phyloP scores from a whole-genome alignment of 1,140 invertebrate genomes.

The Cotesia glomerata region DNA sequence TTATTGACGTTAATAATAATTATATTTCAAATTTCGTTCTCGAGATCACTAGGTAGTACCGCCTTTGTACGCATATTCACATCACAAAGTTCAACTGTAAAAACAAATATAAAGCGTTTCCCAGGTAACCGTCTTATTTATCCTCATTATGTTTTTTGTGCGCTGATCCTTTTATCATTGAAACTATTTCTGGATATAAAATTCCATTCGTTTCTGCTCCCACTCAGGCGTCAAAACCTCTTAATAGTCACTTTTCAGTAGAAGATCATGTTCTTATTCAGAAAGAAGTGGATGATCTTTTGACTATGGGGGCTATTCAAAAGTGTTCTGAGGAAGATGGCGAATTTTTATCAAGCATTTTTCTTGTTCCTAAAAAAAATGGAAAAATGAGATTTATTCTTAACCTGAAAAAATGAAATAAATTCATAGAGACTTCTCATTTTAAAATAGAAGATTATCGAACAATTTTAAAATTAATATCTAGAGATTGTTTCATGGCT shows the following conservation, averaged over 20 bases:
- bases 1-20: too few relatives aligned
- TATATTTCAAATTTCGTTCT: too few relatives aligned
- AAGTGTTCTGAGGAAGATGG: constrained; percentile 9
- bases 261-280: background rate
- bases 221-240: background rate
- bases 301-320: constrained; percentile 4
- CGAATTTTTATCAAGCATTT: constrained; percentile 37
- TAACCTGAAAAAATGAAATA: constrained; percentile 40
- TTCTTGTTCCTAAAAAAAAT: constrained; percentile 38
- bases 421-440: constrained; percentile 34
- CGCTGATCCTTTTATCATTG: constrained; percentile 26
- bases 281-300: constrained; percentile 7
- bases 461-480: constrained; percentile 36
- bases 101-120: too few relatives aligned
- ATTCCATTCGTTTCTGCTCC: constrained; percentile 28
- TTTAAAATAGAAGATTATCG: constrained; percentile 41
- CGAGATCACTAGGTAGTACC: too few relatives aligned
- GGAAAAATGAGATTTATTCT: constrained; percentile 39
- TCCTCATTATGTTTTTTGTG: too few relatives aligned
- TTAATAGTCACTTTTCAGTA: background rate
- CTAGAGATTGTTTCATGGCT: constrained; percentile 30
- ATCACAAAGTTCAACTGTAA: too few relatives aligned
- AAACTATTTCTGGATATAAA: constrained; percentile 30
- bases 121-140: too few relatives aligned
- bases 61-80: too few relatives aligned